Base-by-base conservation (phyloP, 2,888 invertebrate species). In the Prenolepis imparis region DNA sequence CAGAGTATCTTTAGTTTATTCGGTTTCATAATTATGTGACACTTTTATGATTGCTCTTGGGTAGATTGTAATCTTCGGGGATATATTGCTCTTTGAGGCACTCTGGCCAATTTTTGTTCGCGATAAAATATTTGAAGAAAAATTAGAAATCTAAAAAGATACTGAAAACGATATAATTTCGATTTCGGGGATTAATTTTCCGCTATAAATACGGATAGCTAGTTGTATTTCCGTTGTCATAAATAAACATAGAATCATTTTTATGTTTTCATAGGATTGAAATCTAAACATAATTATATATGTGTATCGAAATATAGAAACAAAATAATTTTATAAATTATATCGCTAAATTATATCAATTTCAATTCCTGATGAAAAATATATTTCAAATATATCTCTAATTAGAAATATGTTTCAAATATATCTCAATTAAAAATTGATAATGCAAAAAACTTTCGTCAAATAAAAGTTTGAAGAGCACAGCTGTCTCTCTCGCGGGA, bases 371-470 rank as follows among this genome's bases (percentile, higher is more conserved):
- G 5, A 44, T 18, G 18, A 32, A 9, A 36, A 72, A 61, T 48
- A 24, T 59, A 18, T 12, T 59, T 8, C 24, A 36, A 39, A 12
- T 24, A 44, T 72, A 72, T 59, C 72, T 72, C 24, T n/a, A n/a
- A n/a, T 18, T 48, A 32, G 12, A 36, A 72, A 61, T 48, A 24
- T 59, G 18, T 12, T 59, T 8, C 24, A 36, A 39, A 12, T 24
- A 44, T 72, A 72, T 59, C 72, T 72, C 24, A n/a, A 72, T 72
- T 24, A 12, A 52, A 8, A 72, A 44, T 24, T 61, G 1, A 32
- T 44, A 70, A 70, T 32, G 57, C 70, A 21, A 36, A 59, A 70
- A 78, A 70, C 72, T 78, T 59, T 70, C 44, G 8, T 59, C n/a
- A 72, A 61, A 44, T 36, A 36, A 72, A 18, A 59, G 24, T 44